Base-by-base conservation (phyloP, 2,888 invertebrate genomes). In the Caenorhabditis zanzibari region DNA sequence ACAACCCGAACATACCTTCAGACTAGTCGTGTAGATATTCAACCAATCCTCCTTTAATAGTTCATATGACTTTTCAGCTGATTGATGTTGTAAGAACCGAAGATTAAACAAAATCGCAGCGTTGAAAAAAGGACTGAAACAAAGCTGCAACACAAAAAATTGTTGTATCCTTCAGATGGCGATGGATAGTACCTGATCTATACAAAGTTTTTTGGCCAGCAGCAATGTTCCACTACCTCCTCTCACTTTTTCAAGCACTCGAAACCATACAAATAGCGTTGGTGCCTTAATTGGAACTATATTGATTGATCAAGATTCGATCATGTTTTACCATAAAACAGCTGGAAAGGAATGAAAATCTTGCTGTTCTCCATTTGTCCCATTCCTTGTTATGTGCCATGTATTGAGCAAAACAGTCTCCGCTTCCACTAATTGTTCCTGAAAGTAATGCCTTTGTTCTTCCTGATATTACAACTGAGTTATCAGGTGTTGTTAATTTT, bases 21-120 rank as follows among this genome's bases (percentile, higher is more conserved):
- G 47, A 71, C 83, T 83, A 14, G 56, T 61, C 3, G 75, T 7
- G 28, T 79, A 80, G 26, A 83, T 80, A 26, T 69, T 58, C 1
- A 69, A 64, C 79, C 83, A 83, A 56, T 83, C 82, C 35, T 74
- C 73, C 54, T 69, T 79, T 74, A 83, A 58, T 26, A 73, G 28
- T 19, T 79, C 71, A 24, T 49, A 28, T 12, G 83, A 83, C 47
- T 74, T 80, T 35, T 71, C 71, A 2, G 41, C 68, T 1, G 83
- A 80, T 54, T 72, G 64, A 24, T 66, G 59, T 74, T 83, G 71
- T 28, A 83, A 56, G 44, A 83, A 69, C 0, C 82, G 68, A 3
- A 83, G 38, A 52, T 83, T 83, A 68, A 83, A 83, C 26, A 83
- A 28, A 28, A 83, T 75, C n/a, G 71, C 58, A 1, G 79, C 83